These are phyloP conservation scores for Dolichopus griseipennis DNA, from an alignment of 2,888 invertebrate species.

Conservation along the genomic window DNA sequence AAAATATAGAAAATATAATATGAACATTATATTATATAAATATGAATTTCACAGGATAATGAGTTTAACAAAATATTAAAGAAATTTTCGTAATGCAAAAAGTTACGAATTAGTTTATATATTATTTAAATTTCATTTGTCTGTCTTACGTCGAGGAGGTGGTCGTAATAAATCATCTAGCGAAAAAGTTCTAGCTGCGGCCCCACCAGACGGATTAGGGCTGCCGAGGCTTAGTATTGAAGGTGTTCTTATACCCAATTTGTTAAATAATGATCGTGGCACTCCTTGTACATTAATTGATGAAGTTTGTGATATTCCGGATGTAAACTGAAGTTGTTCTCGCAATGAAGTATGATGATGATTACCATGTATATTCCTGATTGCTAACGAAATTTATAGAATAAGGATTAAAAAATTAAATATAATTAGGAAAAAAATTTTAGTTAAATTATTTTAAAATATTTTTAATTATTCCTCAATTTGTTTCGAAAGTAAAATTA, in stretches of 20 bases:
- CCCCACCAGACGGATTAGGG: constrained; percentile 49
- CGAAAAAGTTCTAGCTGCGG: constrained; percentile 74
- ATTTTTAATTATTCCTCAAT: too few species aligned
- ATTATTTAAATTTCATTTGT: constrained; percentile 30
- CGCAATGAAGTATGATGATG: constrained; percentile 52
- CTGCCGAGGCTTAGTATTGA: constrained; percentile 74
- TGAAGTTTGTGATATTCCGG: constrained; percentile 43
- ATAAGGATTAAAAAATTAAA: too few species aligned
- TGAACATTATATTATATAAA: not conserved
- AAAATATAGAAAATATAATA: constrained; percentile 14
- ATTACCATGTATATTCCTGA: constrained; percentile 35
- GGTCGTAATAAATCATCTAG: constrained; percentile 81
- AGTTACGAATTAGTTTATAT: constrained; percentile 18
- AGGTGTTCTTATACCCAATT: constrained; percentile 81
- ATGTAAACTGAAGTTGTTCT: constrained; percentile 49
- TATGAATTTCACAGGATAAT: constrained; percentile 18
- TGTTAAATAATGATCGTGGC: constrained; percentile 65
- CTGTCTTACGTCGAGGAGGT: constrained; percentile 69
- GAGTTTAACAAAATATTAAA: constrained; percentile 16
- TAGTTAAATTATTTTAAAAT: too few species aligned
- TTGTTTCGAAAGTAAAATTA: too few species aligned
- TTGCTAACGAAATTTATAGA: constrained; percentile 25
- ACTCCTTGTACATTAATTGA: constrained; percentile 47
- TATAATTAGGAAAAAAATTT: too few species aligned
- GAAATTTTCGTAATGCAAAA: constrained; percentile 14